Conservation (phyloP, 2,113 vertebrate species). For the Phrynosoma platyrhinos region DNA sequence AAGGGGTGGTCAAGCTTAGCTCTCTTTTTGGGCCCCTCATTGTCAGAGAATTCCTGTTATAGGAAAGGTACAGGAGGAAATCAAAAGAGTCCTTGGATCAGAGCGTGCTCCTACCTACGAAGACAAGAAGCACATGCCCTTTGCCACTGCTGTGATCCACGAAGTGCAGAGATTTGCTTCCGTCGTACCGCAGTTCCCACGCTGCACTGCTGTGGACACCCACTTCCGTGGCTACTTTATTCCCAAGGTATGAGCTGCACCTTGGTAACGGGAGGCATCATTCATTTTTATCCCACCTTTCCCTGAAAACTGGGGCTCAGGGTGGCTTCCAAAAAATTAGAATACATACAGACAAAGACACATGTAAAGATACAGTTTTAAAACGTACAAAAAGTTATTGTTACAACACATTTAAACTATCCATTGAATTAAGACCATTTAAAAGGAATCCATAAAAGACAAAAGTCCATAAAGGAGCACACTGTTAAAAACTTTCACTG, state of each 20-base stretch:
- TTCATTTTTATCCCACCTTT: no score
- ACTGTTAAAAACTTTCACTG: no score
- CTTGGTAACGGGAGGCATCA: no score
- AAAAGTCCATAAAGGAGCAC: no score
- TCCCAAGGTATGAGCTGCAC: constrained; percentile 61
- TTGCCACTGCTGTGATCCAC: constrained; percentile 81
- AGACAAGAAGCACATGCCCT: constrained; percentile 70
- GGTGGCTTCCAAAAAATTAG: no score
- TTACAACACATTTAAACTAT: no score
- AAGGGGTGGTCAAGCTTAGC: neutral
- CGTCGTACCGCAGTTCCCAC: constrained; percentile 64
- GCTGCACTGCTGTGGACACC: neutral
- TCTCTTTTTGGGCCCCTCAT: neutral
- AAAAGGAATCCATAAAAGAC: no score
- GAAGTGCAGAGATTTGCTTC: constrained; percentile 84
- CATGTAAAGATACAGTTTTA: no score
- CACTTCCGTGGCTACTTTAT: constrained; percentile 62
- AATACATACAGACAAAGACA: no score
- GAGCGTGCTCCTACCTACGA: constrained; percentile 36
- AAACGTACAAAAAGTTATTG: no score
- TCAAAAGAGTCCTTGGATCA: constrained; percentile 42
- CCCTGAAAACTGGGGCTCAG: no score
- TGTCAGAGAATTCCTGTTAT: neutral
- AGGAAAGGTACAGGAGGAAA: constrained; percentile 67
- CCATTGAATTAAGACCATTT: no score